Evolutionary conservation across 2,888 invertebrate genomes (phyloP), one percentile per base, ranked within the genome.

Genomic region (Drosophila quinaria): DNA sequence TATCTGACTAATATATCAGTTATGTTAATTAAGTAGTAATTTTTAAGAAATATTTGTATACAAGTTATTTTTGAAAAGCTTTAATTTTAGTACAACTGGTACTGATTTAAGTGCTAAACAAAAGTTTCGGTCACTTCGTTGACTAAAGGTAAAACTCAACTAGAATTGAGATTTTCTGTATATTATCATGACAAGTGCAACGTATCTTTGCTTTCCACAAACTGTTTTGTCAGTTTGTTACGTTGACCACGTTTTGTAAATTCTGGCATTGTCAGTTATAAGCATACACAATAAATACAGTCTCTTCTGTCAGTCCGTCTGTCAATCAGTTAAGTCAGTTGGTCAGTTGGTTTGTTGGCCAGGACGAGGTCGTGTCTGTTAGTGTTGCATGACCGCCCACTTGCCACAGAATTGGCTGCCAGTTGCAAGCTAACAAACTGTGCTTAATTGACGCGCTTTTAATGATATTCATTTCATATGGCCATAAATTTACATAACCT

Each of bases 361-460:
- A 64, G 56, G 37, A 56, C 55, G 62, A 58, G 60, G 56, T 59
- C 71, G 35, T 76, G 56, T 55, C 77, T 41, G 37, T 42, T 56
- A 33, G 29, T 70, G 61, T 63, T n/a, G 47, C 46, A 35, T 59
- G 65, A 68, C 22, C 41, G 46, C 37, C 50, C 52, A 64, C 44
- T 54, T 47, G 47, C 22, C 62, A 41, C 41, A 46, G 55, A 63
- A 63, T 51, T 51, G 71, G 49, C 31, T 61, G 49, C 52, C 67
- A 50, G 15, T 55, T 44, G 29, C 33, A 49, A 39, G 8, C 68
- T 44, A 60, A 52, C 55, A 74, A 58, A 59, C 44, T 29, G 41
- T 46, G 52, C 50, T 80, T 75, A 79, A 80, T 80, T 75, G 80
- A 60, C 46, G 49, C 9, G 29, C 42, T 47, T 42, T 74, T 75